A percentile compares a stretch with the other conserved stretches of the same genome.
These are phyloP conservation scores for Lycophotia porphyrea DNA, from an alignment of 2,888 invertebrate genomes.

Conservation along the genomic window DNA sequence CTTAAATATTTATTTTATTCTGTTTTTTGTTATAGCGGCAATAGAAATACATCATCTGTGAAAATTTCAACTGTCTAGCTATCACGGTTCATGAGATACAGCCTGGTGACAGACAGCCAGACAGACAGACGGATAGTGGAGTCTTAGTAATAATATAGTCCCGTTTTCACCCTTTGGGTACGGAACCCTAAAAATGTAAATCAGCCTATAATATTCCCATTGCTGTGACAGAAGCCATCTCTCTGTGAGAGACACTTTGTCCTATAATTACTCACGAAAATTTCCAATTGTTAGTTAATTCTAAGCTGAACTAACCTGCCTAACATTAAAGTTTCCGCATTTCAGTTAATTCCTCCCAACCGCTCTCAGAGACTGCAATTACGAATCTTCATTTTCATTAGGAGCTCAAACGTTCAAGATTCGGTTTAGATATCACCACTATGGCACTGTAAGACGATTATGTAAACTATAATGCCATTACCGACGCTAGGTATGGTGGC, in stretches of 20 bases:
- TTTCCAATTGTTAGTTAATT: constrained; percentile 19
- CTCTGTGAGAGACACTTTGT: neutral
- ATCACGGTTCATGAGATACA: too few species aligned
- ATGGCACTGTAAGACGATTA: constrained; percentile 63
- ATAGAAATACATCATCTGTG: too few species aligned
- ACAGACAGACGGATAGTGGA: too few species aligned
- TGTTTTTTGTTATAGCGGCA: too few species aligned
- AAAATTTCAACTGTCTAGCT: too few species aligned
- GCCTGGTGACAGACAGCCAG: too few species aligned
- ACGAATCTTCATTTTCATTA: constrained; percentile 59
- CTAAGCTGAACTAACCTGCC: constrained; percentile 5
- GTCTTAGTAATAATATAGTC: too few species aligned
- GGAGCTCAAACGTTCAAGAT: constrained; percentile 59
- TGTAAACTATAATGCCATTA: constrained; percentile 60
- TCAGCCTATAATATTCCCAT: neutral
- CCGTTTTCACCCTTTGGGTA: too few species aligned
- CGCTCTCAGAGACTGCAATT: constrained; percentile 54
- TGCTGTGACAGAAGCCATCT: neutral
- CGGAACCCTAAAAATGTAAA: too few species aligned
- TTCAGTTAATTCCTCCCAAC: constrained; percentile 46
- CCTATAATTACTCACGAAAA: neutral
- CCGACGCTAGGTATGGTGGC: constrained; percentile 59
- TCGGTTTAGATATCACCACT: constrained; percentile 58
- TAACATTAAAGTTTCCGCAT: constrained; percentile 38
- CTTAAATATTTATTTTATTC: too few species aligned